Percentiles rank a stretch among this genome's conserved stretches.
Conservation (phyloP, 2,113 vertebrate species). For the Melanocharis versteri region DNA sequence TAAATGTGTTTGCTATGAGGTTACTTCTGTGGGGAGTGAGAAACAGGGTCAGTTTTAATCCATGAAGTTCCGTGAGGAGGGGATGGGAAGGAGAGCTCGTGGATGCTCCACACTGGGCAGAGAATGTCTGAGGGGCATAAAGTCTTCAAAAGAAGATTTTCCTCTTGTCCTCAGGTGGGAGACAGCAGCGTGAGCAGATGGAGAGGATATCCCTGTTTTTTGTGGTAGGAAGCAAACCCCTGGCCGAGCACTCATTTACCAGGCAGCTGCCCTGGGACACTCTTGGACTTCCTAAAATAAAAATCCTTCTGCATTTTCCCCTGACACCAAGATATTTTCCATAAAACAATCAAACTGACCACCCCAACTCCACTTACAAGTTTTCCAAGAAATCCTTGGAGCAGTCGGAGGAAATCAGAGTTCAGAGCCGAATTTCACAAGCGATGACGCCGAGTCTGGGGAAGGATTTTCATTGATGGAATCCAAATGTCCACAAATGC, state of each 20-base stretch:
- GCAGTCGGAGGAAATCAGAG: neutral
- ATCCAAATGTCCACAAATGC: neutral
- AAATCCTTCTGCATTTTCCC: neutral
- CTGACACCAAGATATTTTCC: neutral
- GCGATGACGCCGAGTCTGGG: neutral
- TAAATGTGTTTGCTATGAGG: neutral
- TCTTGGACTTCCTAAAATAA: neutral
- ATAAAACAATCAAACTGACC: neutral
- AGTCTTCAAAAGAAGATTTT: neutral
- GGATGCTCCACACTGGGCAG: neutral
- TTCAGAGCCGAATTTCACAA: neutral
- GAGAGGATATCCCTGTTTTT: neutral
- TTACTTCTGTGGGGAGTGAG: neutral
- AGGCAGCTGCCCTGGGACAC: neutral
- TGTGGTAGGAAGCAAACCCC: neutral
- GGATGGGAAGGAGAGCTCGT: neutral
- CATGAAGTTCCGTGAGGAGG: neutral
- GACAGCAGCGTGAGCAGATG: neutral
- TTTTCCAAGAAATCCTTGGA: neutral
- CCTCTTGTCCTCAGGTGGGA: neutral
- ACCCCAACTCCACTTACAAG: neutral
- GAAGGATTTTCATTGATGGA: neutral
- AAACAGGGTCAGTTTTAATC: neutral
- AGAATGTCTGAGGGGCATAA: neutral
- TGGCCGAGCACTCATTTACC: fast-evolving